Percentiles rank a stretch among this genome's conserved stretches.
Evolutionary conservation across 2,888 invertebrate species (phyloP).

Genomic region (Hemistola chrysoprasaria): DNA sequence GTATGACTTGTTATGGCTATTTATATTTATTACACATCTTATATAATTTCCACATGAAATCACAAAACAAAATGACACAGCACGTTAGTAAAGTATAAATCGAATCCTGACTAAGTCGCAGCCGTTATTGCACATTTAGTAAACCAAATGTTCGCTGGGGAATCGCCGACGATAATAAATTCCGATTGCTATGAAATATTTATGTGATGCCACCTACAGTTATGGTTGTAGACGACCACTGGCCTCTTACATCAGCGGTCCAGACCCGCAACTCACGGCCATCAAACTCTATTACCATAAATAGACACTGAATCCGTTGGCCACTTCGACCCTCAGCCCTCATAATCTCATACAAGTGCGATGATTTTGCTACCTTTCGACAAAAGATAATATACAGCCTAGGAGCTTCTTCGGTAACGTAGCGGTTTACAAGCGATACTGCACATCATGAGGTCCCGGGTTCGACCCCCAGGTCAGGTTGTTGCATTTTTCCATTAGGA

Average conservation of each 20-base stretch:
- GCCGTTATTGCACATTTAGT: slow-evolving; percentile 27
- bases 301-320: slow-evolving; percentile 57
- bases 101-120: slow-evolving; percentile 15
- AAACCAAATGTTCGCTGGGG: slow-evolving; percentile 26
- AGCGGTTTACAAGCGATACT: too few relatives aligned
- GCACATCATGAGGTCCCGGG: too few relatives aligned
- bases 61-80: slow-evolving; percentile 15
- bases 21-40: too few relatives aligned
- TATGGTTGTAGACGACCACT: slow-evolving; percentile 19
- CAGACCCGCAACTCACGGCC: slow-evolving; percentile 38
- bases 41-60: slow-evolving; percentile 17
- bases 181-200: slow-evolving; percentile 34
- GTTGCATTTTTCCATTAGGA: too few relatives aligned
- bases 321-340: slow-evolving; percentile 46
- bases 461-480: too few relatives aligned
- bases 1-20: too few relatives aligned
- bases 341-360: slow-evolving; percentile 54
- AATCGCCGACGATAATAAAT: slow-evolving; percentile 30
- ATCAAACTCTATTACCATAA: slow-evolving; percentile 58
- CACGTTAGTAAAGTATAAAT: slow-evolving; percentile 10
- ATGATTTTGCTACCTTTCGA: slow-evolving; percentile 58
- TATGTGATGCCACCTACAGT: slow-evolving; percentile 27
- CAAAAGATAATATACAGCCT: too few relatives aligned
- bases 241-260: slow-evolving; percentile 32
- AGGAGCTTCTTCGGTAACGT: too few relatives aligned